A percentile compares a stretch with the other conserved stretches of the same genome.
Evolutionary conservation across 2,113 vertebrate genomes (phyloP).

Genomic region (Anhinga anhinga): DNA sequence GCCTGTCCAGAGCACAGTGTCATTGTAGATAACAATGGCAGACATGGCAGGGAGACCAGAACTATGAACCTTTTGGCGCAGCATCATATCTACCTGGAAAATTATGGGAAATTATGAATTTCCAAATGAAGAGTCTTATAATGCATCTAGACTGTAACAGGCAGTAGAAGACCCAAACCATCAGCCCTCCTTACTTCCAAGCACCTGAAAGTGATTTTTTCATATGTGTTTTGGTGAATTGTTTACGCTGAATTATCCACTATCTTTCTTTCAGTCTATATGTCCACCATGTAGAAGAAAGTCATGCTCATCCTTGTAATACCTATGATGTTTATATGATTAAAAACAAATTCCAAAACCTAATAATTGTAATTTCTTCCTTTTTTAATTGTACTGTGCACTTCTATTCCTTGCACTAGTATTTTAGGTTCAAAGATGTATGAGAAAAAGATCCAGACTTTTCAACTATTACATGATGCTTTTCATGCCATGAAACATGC

Average conservation of each 20-base stretch:
- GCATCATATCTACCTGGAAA: conserved; percentile 79
- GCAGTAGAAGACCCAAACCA: background rate
- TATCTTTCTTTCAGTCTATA: background rate
- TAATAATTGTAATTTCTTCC: background rate
- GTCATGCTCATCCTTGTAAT: background rate
- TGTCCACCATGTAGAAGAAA: background rate
- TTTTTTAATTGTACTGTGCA: background rate
- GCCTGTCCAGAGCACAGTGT: conserved; percentile 90
- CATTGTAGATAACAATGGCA: conserved; percentile 86
- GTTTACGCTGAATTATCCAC: background rate
- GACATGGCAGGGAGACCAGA: conserved; percentile 83
- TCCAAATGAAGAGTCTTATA: background rate
- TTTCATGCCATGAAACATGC: background rate
- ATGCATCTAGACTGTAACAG: background rate
- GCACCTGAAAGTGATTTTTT: background rate
- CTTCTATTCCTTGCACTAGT: background rate
- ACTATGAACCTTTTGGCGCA: conserved; percentile 73
- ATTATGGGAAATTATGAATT: too few species aligned
- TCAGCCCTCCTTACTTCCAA: background rate
- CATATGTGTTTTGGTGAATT: background rate
- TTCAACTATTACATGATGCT: background rate
- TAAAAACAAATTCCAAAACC: background rate
- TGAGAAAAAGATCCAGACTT: background rate
- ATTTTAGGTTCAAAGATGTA: background rate
- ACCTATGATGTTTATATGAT: background rate